Evolutionary conservation across 2,888 invertebrate genomes (phyloP).

Genomic region (Chelonus formosanus): DNA sequence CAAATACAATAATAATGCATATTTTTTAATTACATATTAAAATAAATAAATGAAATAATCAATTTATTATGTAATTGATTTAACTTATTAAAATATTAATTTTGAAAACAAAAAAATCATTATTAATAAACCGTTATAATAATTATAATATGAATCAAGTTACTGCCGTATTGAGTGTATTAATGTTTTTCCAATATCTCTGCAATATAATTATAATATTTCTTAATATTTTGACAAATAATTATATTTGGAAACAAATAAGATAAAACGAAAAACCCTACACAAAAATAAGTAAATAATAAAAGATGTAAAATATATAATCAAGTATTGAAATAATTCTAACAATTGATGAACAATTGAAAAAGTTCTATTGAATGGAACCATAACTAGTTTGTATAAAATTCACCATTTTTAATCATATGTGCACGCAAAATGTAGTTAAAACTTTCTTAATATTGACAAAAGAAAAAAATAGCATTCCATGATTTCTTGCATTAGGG

Average conservation of each 20-base stretch:
- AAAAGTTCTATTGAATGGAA: background rate
- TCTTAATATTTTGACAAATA: slow-evolving; percentile 38
- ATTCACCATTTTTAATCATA: slow-evolving; percentile 23
- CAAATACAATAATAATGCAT: background rate
- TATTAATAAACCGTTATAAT: slow-evolving; percentile 35
- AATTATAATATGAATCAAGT: slow-evolving; percentile 46
- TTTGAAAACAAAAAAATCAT: slow-evolving; percentile 26
- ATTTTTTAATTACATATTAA: background rate
- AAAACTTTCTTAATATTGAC: slow-evolving; percentile 22
- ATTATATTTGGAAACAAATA: slow-evolving; percentile 15
- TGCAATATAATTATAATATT: slow-evolving; percentile 38
- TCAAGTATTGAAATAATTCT: no score
- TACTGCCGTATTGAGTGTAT: slow-evolving; percentile 51
- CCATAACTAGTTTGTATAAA: slow-evolving; percentile 11
- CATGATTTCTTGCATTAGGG: slow-evolving; percentile 25
- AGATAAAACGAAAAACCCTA: no score
- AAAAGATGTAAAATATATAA: no score
- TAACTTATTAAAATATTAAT: slow-evolving; percentile 1
- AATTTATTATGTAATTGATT: background rate
- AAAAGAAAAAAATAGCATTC: slow-evolving; percentile 31
- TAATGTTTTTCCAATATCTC: slow-evolving; percentile 45
- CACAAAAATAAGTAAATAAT: no score
- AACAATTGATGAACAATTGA: background rate
- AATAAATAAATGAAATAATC: background rate
- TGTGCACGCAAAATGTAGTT: slow-evolving; percentile 30